Base-by-base conservation (phyloP, 2,888 invertebrate genomes). In the Acleris emargana region DNA sequence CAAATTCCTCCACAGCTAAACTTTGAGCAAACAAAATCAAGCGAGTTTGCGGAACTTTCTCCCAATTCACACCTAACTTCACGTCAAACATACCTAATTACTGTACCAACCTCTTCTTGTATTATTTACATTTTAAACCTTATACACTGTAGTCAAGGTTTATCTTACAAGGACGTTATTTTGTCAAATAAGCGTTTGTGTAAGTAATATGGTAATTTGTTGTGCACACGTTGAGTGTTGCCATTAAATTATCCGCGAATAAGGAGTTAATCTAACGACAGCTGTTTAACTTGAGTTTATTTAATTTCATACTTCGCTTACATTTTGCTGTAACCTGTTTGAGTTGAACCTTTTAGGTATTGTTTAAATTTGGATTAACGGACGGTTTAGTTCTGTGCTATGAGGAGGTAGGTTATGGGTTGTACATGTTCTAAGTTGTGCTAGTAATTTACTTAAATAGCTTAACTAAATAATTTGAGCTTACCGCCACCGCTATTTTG, bases 171-270 rank as follows among this genome's bases (percentile, higher is more conserved):
- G 7, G 5, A 20, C 13, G 6, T 16, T n/a, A 43, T 54, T 20
- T 0, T 54, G 4, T 50, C 16, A 55, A 17, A 51, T 64, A 32
- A 25, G 54, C 55, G 32, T 2, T 51, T 50, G n/a, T 17, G 13
- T n/a, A 7, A 59, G 43, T 59, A 28, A 50, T 11, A 9, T 43
- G 5, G 18, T 18, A 9, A 59, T 64, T 60, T 60, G 54, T 60
- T 60, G 43, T 50, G 54, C 59, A 64, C 59, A 70, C 61, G 53
- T 20, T 68, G 69, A 69, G 68, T 63, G 62, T 51, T 43, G 57
- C 62, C 69, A 69, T 71, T 69, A 68, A 64, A 58, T 64, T 64
- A 67, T 51, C 47, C 61, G 25, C 50, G 62, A 68, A 69, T 71
- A 66, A 62, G 54, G 45, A 2, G 52, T 47, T 66, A 60, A 67